These are phyloP conservation scores for Rhinatrema bivittatum DNA, from an alignment of 2,797 vertebrate species.

Conservation along the genomic window DNA sequence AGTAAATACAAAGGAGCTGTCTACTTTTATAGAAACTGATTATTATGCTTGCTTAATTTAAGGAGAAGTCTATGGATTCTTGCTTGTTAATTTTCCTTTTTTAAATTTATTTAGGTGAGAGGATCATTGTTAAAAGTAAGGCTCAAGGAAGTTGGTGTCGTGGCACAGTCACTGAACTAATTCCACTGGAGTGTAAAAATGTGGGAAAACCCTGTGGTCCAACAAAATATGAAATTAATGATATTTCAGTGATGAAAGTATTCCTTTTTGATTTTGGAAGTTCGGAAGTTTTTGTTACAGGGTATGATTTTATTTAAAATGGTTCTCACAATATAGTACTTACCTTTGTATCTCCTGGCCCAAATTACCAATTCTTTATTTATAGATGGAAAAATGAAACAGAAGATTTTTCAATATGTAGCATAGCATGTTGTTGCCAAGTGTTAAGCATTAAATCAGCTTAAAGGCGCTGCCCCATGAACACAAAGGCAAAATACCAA, in stretches of 20 bases:
- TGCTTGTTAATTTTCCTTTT: no score
- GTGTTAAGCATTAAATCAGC: neutral
- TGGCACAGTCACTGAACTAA: constrained; percentile 54
- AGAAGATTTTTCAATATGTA: neutral
- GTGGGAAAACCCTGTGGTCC: constrained; percentile 18
- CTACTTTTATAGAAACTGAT: no score
- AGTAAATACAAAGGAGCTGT: no score
- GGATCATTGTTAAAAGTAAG: constrained; percentile 41
- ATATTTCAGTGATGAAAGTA: constrained; percentile 44
- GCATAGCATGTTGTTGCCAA: accelerated
- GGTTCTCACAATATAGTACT: constrained; percentile 1
- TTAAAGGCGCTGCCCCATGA: constrained; percentile 1
- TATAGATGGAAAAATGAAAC: neutral
- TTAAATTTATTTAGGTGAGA: constrained; percentile 38
- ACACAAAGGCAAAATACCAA: neutral
- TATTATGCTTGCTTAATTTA: no score
- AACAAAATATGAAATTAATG: constrained; percentile 37
- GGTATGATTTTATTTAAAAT: constrained; percentile 44
- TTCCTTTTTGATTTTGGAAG: constrained; percentile 61
- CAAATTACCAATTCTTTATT: neutral
- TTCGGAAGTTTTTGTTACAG: constrained; percentile 39
- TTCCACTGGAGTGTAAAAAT: constrained; percentile 39
- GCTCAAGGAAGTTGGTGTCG: constrained; percentile 56
- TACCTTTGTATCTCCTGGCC: neutral
- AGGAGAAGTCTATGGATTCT: no score